These are phyloP conservation scores for Dasypolia templi DNA, from an alignment of 2,888 invertebrate species.

Conservation along the genomic window DNA sequence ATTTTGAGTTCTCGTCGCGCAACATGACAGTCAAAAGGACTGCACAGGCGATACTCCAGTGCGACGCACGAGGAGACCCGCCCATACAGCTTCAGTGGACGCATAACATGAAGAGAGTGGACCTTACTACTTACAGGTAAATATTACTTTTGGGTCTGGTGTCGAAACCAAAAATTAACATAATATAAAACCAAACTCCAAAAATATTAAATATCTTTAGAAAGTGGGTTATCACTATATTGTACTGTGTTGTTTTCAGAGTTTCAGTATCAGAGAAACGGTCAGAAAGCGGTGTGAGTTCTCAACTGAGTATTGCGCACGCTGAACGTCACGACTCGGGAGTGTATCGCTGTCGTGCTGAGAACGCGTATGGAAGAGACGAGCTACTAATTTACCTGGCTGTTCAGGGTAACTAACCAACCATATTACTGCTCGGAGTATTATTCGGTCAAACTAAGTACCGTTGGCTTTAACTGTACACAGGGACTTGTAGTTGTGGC, in stretches of 20 bases:
- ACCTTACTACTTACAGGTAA: conserved; percentile 92
- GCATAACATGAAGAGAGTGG: conserved; percentile 93
- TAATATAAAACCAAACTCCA: neutral
- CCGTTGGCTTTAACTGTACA: neutral
- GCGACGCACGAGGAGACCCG: conserved; percentile 95
- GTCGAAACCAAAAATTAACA: neutral
- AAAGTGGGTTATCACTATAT: neutral
- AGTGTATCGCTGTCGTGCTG: conserved; percentile 93
- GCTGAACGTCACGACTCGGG: conserved; percentile 94
- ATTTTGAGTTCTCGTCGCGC: conserved; percentile 93
- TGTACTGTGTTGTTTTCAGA: conserved; percentile 70
- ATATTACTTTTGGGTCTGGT: neutral
- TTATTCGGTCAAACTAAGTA: neutral
- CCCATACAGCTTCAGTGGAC: conserved; percentile 96
- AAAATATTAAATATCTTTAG: neutral
- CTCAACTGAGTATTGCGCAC: conserved; percentile 92
- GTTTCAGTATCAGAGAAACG: conserved; percentile 93
- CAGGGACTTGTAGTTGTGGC: neutral
- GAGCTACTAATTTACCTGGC: conserved; percentile 93
- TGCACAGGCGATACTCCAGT: conserved; percentile 93
- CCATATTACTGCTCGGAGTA: neutral
- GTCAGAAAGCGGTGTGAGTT: conserved; percentile 93
- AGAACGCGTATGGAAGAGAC: conserved; percentile 93
- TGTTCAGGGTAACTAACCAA: conserved; percentile 91
- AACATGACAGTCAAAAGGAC: conserved; percentile 95